Conservation (phyloP, 2,113 vertebrate species). For the Callipepla californica region DNA sequence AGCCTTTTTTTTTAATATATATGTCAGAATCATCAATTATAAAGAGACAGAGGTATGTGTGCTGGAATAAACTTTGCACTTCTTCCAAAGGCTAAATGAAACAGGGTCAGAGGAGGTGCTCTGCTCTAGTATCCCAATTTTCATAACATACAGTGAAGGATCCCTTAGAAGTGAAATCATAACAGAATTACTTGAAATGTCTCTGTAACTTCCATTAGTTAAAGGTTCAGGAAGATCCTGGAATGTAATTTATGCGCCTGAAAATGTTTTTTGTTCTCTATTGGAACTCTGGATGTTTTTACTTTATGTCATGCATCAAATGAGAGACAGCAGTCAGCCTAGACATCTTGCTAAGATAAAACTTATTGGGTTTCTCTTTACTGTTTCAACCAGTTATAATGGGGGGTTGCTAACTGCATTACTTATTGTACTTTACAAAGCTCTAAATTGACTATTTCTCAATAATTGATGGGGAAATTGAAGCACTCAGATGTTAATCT, state of each 20-base stretch:
- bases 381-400: not conserved
- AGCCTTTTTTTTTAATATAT: not conserved
- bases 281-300: not conserved
- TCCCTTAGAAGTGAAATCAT: not conserved
- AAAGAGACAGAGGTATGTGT: not conserved
- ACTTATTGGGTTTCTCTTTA: not conserved
- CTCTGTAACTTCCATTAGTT: not conserved
- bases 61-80: conserved; percentile 44
- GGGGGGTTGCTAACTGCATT: not conserved
- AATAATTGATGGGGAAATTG: not conserved
- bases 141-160: not conserved
- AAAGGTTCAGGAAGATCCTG: not conserved
- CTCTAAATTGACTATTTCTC: not conserved
- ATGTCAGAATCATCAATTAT: conserved; percentile 48
- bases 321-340: not conserved
- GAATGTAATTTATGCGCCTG: conserved; percentile 9
- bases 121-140: not conserved
- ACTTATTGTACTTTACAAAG: not conserved
- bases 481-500: not conserved
- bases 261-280: conserved; percentile 1
- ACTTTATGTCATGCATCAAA: not conserved
- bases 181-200: conserved; percentile 20
- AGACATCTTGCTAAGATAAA: not conserved
- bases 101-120: not conserved
- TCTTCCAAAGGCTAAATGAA: conserved; percentile 6